phyloP scores from a whole-genome alignment of 2,888 invertebrate genomes.

The Archaeoteleia sp. region DNA sequence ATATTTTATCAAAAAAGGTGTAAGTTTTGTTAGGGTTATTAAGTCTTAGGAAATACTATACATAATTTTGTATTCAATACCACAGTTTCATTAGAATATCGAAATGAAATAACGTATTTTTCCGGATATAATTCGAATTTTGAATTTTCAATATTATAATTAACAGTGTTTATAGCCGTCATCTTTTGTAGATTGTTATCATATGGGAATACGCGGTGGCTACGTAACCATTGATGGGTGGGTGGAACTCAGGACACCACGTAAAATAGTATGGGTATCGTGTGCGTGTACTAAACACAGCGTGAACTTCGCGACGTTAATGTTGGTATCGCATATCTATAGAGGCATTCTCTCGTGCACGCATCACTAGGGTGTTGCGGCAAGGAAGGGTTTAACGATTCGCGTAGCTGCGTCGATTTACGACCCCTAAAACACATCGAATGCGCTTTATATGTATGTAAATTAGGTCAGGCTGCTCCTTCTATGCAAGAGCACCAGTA shows the following conservation, averaged over 20 bases:
- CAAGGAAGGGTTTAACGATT: conserved; percentile 75
- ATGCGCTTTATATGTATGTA: conserved; percentile 75
- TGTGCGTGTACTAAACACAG: conserved; percentile 33
- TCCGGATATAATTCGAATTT: too few species aligned
- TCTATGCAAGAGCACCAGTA: conserved; percentile 55
- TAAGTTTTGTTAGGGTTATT: too few species aligned
- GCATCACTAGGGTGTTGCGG: conserved; percentile 69
- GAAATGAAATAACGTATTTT: too few species aligned
- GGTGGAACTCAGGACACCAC: conserved; percentile 19
- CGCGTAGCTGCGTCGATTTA: conserved; percentile 74
- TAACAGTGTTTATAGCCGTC: too few species aligned
- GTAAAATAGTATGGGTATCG: conserved; percentile 19
- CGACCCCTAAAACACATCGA: conserved; percentile 75
- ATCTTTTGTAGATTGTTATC: too few species aligned
- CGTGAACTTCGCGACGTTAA: conserved; percentile 42
- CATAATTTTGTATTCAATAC: too few species aligned
- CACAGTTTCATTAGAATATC: too few species aligned
- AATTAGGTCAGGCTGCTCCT: conserved; percentile 73
- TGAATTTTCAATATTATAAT: too few species aligned
- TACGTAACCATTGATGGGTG: conserved; percentile 24
- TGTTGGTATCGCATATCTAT: conserved; percentile 48
- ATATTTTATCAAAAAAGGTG: too few species aligned
- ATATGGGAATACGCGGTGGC: conserved; percentile 29
- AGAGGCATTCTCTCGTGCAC: conserved; percentile 61
- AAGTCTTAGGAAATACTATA: too few species aligned